These are phyloP conservation scores for Chrysotoxum bicinctum DNA, from an alignment of 2,888 invertebrate genomes.

Conservation along the genomic window DNA sequence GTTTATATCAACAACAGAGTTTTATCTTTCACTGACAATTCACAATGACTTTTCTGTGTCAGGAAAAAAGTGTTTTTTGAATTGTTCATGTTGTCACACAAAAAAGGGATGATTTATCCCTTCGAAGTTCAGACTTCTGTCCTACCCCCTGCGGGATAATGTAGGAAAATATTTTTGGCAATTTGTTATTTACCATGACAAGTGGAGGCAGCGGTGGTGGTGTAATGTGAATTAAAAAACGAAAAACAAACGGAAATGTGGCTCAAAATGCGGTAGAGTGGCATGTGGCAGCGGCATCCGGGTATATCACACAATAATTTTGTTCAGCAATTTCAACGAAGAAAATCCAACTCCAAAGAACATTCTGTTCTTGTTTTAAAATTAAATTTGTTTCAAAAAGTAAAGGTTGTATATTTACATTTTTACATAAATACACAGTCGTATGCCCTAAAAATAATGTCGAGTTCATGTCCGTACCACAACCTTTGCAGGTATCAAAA, in stretches of 20 bases:
- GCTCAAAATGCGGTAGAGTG: not conserved
- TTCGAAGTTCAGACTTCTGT: conserved; percentile 5
- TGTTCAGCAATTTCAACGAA: not conserved
- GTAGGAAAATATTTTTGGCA: conserved; percentile 15
- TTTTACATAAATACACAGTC: too few relatives aligned
- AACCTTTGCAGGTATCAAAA: too few relatives aligned
- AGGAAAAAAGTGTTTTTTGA: conserved; percentile 3
- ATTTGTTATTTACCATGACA: conserved; percentile 20
- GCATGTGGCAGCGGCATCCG: not conserved
- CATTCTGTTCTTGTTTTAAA: not conserved
- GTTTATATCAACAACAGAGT: not conserved
- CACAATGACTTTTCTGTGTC: conserved; percentile 10
- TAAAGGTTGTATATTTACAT: too few relatives aligned
- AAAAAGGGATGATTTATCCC: conserved; percentile 18
- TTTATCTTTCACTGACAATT: conserved; percentile 14
- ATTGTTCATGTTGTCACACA: not conserved
- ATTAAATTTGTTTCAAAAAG: not conserved
- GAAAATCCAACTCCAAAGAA: not conserved
- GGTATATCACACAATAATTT: not conserved
- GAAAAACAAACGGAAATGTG: not conserved
- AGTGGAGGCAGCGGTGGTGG: not conserved
- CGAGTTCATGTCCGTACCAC: too few relatives aligned
- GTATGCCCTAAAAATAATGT: too few relatives aligned
- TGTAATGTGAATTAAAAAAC: not conserved
- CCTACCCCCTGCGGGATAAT: not conserved